Evolutionary conservation across 1,140 invertebrate species (phyloP).

Genomic region (Aphaenogaster ashmeadi): DNA sequence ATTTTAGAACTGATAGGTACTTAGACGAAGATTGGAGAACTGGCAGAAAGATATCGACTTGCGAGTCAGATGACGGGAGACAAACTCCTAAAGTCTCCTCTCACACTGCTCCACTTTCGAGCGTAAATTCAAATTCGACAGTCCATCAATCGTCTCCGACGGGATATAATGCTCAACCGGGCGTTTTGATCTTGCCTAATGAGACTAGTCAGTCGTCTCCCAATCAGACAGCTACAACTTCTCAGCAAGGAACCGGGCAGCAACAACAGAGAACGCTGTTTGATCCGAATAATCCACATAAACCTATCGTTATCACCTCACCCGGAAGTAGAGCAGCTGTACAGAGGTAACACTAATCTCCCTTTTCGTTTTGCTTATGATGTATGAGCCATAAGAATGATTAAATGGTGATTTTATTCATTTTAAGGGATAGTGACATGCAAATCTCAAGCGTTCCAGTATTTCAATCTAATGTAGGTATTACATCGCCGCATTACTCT

Average conservation of each 20-base stretch:
- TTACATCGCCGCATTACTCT: slow-evolving; percentile 73
- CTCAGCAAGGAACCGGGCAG: slow-evolving; percentile 50
- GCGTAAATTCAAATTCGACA: slow-evolving; percentile 73
- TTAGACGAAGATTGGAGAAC: slow-evolving; percentile 86
- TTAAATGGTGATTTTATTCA: background rate
- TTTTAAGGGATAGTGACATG: slow-evolving; percentile 81
- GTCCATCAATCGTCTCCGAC: slow-evolving; percentile 71
- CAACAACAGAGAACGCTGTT: slow-evolving; percentile 88
- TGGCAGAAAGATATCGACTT: slow-evolving; percentile 81
- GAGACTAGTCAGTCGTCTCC: slow-evolving; percentile 80
- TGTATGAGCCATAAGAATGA: slow-evolving; percentile 4
- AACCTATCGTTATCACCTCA: slow-evolving; percentile 90
- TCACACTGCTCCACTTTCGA: slow-evolving; percentile 69
- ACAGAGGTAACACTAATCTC: slow-evolving; percentile 76
- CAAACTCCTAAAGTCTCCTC: slow-evolving; percentile 77
- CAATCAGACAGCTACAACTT: slow-evolving; percentile 64
- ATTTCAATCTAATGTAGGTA: slow-evolving; percentile 78
- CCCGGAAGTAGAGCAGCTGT: slow-evolving; percentile 82
- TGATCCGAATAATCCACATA: slow-evolving; percentile 91
- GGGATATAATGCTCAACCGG: slow-evolving; percentile 78
- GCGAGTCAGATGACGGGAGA: slow-evolving; percentile 83
- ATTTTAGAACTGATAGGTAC: slow-evolving; percentile 71
- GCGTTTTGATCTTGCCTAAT: slow-evolving; percentile 84
- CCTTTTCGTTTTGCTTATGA: slow-evolving; percentile 4
- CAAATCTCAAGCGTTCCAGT: slow-evolving; percentile 79